A percentile compares a stretch with the other conserved stretches of the same genome.
Conservation (phyloP, 1,140 invertebrate genomes). For the Drosophila nannoptera region DNA sequence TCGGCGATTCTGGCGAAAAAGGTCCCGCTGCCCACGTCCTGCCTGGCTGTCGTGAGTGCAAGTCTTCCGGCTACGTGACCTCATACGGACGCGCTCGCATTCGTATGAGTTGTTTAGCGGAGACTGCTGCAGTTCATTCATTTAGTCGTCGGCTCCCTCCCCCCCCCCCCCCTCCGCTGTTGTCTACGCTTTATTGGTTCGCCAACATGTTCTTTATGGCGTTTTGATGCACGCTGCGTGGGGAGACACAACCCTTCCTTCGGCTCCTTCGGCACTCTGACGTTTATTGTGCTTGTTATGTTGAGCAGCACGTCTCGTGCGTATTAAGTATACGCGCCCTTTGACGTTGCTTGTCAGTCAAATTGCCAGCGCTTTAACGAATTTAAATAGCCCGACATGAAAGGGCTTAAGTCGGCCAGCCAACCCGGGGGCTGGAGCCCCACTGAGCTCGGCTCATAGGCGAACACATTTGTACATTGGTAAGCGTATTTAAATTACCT, state of each 20-base stretch:
- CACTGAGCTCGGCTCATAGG: not conserved
- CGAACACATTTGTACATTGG: not conserved
- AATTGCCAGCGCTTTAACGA: constrained; percentile 38
- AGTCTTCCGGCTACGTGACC: constrained; percentile 34
- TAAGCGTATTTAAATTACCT: not conserved
- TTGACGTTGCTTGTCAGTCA: constrained; percentile 57
- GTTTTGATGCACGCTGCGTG: constrained; percentile 65
- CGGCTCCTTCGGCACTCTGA: constrained; percentile 31
- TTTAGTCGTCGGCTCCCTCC: constrained; percentile 51
- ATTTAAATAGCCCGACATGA: constrained; percentile 18
- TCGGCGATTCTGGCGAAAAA: constrained; percentile 17
- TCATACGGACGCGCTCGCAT: not conserved
- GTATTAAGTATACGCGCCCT: constrained; percentile 61
- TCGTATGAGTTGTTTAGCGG: constrained; percentile 16
- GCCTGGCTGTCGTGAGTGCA: constrained; percentile 15
- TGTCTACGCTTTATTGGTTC: constrained; percentile 70
- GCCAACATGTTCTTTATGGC: constrained; percentile 68
- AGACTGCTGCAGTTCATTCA: constrained; percentile 60
- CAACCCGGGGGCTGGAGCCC: not conserved
- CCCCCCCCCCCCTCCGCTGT: constrained; percentile 11
- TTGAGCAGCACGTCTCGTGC: constrained; percentile 55
- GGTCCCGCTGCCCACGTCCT: constrained; percentile 9
- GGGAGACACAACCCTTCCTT: constrained; percentile 56
- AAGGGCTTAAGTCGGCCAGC: not conserved
- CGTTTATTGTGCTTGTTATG: constrained; percentile 72